Evolutionary conservation across 2,888 invertebrate genomes (phyloP).

Genomic region (Thymelicus lineola): DNA sequence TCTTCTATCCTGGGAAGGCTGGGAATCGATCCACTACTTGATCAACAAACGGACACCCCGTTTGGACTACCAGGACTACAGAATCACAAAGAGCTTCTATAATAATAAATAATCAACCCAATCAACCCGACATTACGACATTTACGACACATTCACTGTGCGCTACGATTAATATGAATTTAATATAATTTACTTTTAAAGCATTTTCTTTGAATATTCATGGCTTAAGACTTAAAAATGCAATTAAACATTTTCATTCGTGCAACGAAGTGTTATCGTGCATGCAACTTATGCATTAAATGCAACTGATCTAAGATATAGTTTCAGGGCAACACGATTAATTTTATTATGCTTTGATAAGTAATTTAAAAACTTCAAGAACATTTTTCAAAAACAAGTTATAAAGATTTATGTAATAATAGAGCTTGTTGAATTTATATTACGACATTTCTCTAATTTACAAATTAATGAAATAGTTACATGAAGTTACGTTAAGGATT

Average conservation of each 20-base stretch:
- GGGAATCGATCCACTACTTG: too few relatives aligned
- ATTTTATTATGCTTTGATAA: constrained; percentile 19
- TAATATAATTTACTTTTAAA: constrained; percentile 1
- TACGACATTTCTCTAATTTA: too few relatives aligned
- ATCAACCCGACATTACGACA: too few relatives aligned
- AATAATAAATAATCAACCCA: too few relatives aligned
- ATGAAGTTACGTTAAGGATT: too few relatives aligned
- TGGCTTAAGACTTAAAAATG: constrained; percentile 12
- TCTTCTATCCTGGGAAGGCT: too few relatives aligned
- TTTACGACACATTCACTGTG: background rate
- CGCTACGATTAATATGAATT: background rate
- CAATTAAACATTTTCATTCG: constrained; percentile 35
- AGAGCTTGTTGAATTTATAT: too few relatives aligned
- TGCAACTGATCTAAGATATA: constrained; percentile 39
- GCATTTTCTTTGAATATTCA: constrained; percentile 18
- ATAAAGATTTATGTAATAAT: too few relatives aligned
- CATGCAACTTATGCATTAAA: constrained; percentile 39
- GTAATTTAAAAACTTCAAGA: constrained; percentile 16
- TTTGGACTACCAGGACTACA: too few relatives aligned
- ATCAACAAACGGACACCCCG: too few relatives aligned
- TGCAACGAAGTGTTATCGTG: constrained; percentile 37
- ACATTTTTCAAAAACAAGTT: background rate
- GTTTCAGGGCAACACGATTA: constrained; percentile 31
- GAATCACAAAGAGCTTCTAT: too few relatives aligned
- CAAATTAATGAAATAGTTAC: too few relatives aligned